These are phyloP conservation scores for Varanus salvator DNA, from an alignment of 2,113 vertebrate species.

Conservation along the genomic window DNA sequence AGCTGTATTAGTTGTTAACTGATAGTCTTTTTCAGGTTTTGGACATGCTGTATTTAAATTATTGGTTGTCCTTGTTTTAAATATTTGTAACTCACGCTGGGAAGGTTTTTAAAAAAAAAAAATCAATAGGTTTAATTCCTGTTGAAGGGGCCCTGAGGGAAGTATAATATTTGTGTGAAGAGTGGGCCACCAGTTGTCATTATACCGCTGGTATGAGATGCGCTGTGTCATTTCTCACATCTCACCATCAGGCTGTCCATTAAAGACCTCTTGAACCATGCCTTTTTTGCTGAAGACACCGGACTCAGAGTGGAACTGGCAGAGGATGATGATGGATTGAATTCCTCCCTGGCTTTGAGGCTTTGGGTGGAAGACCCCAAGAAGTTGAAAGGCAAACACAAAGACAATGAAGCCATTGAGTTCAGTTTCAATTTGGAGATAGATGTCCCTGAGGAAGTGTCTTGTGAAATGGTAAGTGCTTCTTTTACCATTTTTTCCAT, in stretches of 20 bases:
- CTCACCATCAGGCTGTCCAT: constrained; percentile 81
- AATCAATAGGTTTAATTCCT: background rate
- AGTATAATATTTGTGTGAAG: background rate
- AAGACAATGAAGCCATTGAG: constrained; percentile 98
- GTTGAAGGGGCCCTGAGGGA: background rate
- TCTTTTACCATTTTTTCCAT: background rate
- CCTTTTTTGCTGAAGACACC: constrained; percentile 94
- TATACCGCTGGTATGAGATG: background rate
- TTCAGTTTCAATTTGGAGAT: constrained; percentile 93
- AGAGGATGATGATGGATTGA: constrained; percentile 85
- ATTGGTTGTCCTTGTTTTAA: background rate
- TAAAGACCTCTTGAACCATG: constrained; percentile 88
- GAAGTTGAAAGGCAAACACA: constrained; percentile 95
- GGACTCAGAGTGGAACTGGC: constrained; percentile 93
- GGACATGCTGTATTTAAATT: background rate
- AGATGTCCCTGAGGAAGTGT: constrained; percentile 92
- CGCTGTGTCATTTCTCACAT: too few relatives aligned
- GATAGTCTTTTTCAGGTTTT: background rate
- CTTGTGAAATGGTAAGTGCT: constrained; percentile 91
- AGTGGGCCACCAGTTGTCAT: background rate
- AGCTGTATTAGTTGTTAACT: background rate
- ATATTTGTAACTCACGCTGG: background rate
- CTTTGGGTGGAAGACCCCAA: constrained; percentile 97
- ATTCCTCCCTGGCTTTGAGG: constrained; percentile 86
- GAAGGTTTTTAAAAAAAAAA: background rate